Evolutionary conservation across 1,140 invertebrate species (phyloP), one percentile per base, ranked within the genome.

Genomic region (Cecropterus lyciades): DNA sequence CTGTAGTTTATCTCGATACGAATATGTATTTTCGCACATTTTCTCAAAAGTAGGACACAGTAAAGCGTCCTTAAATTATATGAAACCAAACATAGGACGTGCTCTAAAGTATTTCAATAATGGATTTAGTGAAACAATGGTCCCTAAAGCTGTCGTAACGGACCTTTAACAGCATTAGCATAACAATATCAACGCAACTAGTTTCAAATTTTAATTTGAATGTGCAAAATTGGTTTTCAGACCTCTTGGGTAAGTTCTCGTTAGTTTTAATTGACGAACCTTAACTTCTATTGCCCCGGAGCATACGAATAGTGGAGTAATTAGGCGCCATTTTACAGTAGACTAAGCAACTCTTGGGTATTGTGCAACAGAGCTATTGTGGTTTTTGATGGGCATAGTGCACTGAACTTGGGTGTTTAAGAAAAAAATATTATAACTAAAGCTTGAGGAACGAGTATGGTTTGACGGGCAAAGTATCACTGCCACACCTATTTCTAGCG

Each of bases 241-340:
- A 57, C 55, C 56, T 59, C 20, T 59, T 59, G 56, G 24, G 56
- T 10, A 37, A 60, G 27, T 48, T 37, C 24, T 60, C 43, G 43
- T 60, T 60, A 60, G 37, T 60, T 60, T 60, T 60, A 60, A 60
- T 60, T 60, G 56, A 60, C 56, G 46, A 5, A 60, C 56, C 43
- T 48, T 48, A 60, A 60, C 14, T 48, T 10, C 24, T 30, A 33
- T 48, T 48, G 43, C 8, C 17, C 14, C 10, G 33, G 14, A 60
- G 7, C 15, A n/a, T 16, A 30, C 14, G 43, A 60, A 60, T 27
- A 17, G 43, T 15, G 20, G 11, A 10, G 14, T 11, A 30, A 17
- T 17, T 48, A 16, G 13, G 30, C 45, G 13, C 27, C 3, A 33
- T 42, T 60, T 48, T 13, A 10, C 27, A 60, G 20, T 53, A 2